Percentiles rank a stretch among this genome's conserved stretches.
Conservation (phyloP, 2,888 invertebrate genomes). For the Hemistola chrysoprasaria region DNA sequence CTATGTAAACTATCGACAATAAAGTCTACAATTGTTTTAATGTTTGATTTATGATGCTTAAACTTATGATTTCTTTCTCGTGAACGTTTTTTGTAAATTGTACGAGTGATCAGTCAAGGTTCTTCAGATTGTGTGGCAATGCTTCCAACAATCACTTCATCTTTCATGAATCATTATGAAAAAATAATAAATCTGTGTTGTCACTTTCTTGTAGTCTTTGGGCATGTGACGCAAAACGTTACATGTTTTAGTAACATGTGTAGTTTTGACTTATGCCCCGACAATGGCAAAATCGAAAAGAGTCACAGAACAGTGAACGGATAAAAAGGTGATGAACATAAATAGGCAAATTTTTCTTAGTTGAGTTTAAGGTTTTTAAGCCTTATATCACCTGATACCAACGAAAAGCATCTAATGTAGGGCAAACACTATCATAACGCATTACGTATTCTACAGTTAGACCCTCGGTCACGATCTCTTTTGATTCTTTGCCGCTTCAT, state of each 20-base stretch:
- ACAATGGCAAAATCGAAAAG: no score
- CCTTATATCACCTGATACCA: no score
- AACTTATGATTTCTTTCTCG: constrained; percentile 10
- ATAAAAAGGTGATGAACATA: constrained; percentile 5
- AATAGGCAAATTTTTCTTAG: no score
- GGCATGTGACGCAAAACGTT: no score
- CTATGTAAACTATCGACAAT: constrained; percentile 57
- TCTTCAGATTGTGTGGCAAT: background rate
- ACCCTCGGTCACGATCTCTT: constrained; percentile 51
- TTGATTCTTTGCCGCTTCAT: constrained; percentile 47
- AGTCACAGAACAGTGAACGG: no score
- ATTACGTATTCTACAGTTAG: constrained; percentile 40
- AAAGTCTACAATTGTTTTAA: constrained; percentile 38
- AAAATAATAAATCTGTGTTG: no score
- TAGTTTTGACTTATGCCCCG: no score
- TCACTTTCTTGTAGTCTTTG: no score
- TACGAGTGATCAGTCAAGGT: constrained; percentile 6
- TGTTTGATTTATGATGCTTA: constrained; percentile 33
- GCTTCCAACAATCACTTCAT: background rate
- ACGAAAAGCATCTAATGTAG: constrained; percentile 8
- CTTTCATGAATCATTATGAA: no score
- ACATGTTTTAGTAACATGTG: no score
- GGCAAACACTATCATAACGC: constrained; percentile 27
- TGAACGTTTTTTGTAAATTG: background rate
- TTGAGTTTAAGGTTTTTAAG: no score